phyloP scores from a whole-genome alignment of 2,797 vertebrate genomes.

The Chelmon rostratus region DNA sequence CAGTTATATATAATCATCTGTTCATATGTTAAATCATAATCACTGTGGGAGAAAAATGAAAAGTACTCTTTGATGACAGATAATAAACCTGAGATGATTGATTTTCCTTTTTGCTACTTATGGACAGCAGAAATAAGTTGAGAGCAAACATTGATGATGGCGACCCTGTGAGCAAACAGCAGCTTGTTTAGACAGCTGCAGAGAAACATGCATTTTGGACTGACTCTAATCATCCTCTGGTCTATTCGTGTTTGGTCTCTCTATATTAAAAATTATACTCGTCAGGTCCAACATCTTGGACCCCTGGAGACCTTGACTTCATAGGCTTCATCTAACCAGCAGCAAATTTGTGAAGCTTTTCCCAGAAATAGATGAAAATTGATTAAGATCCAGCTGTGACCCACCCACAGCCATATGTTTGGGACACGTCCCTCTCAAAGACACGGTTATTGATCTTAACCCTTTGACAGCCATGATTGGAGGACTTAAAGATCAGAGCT shows the following conservation, averaged over 20 bases:
- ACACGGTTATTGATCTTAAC: not conserved
- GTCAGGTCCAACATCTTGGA: not conserved
- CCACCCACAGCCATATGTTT: not conserved
- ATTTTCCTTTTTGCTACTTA: not conserved
- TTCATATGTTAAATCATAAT: not conserved
- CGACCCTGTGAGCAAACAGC: not conserved
- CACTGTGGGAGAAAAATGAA: slow-evolving; percentile 1
- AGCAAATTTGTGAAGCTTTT: not conserved
- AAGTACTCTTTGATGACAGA: not conserved
- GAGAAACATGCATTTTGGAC: not conserved
- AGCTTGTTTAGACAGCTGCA: not conserved
- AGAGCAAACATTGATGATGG: not conserved
- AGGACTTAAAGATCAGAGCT: not conserved
- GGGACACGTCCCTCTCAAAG: too few relatives aligned
- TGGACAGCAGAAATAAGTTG: too few relatives aligned
- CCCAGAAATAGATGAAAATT: not conserved
- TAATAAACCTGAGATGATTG: not conserved
- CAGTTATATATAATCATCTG: slow-evolving; percentile 7
- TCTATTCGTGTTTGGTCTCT: not conserved
- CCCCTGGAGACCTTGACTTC: not conserved
- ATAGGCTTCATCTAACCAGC: not conserved
- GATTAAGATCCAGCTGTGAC: not conserved
- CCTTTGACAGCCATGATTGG: not conserved
- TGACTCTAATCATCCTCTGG: not conserved
- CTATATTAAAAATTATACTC: not conserved